Evolutionary conservation across 2,113 vertebrate genomes (phyloP).

Genomic region (Sturnira hondurensis): DNA sequence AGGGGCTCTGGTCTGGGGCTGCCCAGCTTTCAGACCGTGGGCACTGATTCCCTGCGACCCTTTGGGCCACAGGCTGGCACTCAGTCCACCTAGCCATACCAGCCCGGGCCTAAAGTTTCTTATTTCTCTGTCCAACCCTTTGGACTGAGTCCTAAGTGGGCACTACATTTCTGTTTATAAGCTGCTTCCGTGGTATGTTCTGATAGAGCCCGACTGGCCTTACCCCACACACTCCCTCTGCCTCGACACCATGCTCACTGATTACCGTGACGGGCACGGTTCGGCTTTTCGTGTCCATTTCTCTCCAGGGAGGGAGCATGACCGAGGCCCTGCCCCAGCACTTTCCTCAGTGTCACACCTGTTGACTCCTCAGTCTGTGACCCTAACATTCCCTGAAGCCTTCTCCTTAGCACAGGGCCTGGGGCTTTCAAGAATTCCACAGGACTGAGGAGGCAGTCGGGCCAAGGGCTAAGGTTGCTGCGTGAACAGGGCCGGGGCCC

Average conservation of each 20-base stretch:
- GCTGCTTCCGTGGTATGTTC: neutral
- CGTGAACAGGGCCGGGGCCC: neutral
- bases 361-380: neutral
- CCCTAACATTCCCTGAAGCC: neutral
- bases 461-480: neutral
- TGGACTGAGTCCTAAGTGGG: neutral
- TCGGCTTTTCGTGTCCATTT: neutral
- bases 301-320: neutral
- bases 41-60: too few relatives aligned
- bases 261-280: too few relatives aligned
- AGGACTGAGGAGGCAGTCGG: neutral
- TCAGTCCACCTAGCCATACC: too few relatives aligned
- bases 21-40: neutral
- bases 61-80: too few relatives aligned
- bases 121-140: neutral
- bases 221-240: too few relatives aligned
- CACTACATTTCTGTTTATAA: neutral
- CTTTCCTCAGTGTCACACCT: neutral
- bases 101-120: neutral
- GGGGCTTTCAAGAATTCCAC: neutral
- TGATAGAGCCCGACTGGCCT: neutral
- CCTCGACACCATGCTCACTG: neutral
- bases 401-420: neutral
- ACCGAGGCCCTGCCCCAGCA: neutral
- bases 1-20: neutral